These are phyloP conservation scores for Aphidius gifuensis DNA, from an alignment of 1,140 invertebrate species.

Conservation along the genomic window DNA sequence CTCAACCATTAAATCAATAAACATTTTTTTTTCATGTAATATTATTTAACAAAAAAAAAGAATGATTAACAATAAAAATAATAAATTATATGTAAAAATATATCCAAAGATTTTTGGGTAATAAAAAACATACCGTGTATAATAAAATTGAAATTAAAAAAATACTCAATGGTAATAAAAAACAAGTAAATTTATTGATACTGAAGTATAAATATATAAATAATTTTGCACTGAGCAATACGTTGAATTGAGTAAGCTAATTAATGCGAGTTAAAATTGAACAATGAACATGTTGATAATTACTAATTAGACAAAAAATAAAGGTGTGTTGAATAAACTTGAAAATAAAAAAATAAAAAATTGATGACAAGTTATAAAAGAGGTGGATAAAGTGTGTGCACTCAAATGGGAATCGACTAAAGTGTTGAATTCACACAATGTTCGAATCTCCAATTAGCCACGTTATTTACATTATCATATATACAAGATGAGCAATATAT, in stretches of 20 bases:
- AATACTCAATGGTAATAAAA: too few species aligned
- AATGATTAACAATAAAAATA: too few species aligned
- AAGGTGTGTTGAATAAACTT: conserved; percentile 25
- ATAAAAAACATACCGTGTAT: too few species aligned
- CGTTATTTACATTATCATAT: conserved; percentile 51
- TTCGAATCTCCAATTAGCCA: conserved; percentile 49
- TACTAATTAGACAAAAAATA: neutral
- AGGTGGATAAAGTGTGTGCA: conserved; percentile 32
- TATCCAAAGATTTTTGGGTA: too few species aligned
- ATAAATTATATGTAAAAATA: too few species aligned
- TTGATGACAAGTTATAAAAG: conserved; percentile 10
- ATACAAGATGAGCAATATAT: too few species aligned
- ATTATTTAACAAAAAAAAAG: too few species aligned
- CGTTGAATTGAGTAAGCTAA: conserved; percentile 23
- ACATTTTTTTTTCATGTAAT: too few species aligned
- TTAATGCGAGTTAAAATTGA: conserved; percentile 7
- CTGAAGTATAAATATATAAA: neutral
- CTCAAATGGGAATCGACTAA: conserved; percentile 3
- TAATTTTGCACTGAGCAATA: neutral
- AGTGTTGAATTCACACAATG: conserved; percentile 29
- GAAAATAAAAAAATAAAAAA: conserved; percentile 16
- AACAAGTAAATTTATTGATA: too few species aligned
- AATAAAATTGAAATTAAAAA: too few species aligned
- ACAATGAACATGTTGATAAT: neutral
- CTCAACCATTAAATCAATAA: too few species aligned